Evolutionary conservation across 1,140 invertebrate genomes (phyloP).

Genomic region (Phthorimaea operculella): DNA sequence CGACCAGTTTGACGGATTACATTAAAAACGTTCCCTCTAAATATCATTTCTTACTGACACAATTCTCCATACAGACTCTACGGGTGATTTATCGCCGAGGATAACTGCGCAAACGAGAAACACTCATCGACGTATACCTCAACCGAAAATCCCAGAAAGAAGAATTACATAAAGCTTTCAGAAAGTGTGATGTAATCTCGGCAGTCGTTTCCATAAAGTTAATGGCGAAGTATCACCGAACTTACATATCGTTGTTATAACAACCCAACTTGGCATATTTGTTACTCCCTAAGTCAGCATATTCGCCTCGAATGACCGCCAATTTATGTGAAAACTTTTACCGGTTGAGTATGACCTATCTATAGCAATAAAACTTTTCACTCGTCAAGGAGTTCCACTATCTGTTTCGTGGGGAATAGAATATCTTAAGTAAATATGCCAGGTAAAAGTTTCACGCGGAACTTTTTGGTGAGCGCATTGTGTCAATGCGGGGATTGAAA

Average conservation of each 20-base stretch:
- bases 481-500: slow-evolving; percentile 64
- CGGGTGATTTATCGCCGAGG: not conserved
- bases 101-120: not conserved
- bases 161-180: slow-evolving; percentile 63
- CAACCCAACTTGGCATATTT: slow-evolving; percentile 67
- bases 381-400: slow-evolving; percentile 58
- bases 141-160: slow-evolving; percentile 24
- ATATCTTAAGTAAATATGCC: slow-evolving; percentile 62
- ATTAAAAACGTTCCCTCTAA: slow-evolving; percentile 39
- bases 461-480: slow-evolving; percentile 57
- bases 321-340: slow-evolving; percentile 67
- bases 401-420: slow-evolving; percentile 49
- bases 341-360: slow-evolving; percentile 61
- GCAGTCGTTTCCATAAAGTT: slow-evolving; percentile 63
- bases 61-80: no score
- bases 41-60: slow-evolving; percentile 17
- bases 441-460: slow-evolving; percentile 61
- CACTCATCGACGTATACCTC: slow-evolving; percentile 11
- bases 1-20: slow-evolving; percentile 55
- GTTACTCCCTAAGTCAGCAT: slow-evolving; percentile 66
- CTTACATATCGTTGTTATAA: slow-evolving; percentile 66
- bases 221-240: slow-evolving; percentile 67
- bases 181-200: slow-evolving; percentile 65
- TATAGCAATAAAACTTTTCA: slow-evolving; percentile 56
- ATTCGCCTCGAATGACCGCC: slow-evolving; percentile 66